phyloP scores from a whole-genome alignment of 1,140 invertebrate genomes.

The Eupeodes corollae region DNA sequence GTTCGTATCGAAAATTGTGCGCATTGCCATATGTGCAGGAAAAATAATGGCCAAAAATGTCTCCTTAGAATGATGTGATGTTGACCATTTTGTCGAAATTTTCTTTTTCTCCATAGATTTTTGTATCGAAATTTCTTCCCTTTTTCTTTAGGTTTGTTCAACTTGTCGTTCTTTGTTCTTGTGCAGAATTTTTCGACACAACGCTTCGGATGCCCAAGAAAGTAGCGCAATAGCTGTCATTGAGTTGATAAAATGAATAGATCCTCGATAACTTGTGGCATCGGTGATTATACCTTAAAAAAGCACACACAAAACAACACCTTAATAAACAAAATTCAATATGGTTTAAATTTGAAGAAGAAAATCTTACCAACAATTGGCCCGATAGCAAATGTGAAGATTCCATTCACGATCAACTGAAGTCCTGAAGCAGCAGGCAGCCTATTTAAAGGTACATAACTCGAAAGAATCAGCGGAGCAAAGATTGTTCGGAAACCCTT shows the following conservation, averaged over 20 bases:
- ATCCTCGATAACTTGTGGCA: conserved; percentile 17
- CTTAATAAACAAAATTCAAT: not conserved
- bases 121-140: no score
- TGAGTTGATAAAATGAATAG: conserved; percentile 24
- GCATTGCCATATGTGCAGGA: no score
- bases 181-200: conserved; percentile 13
- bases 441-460: conserved; percentile 49
- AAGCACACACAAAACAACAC: not conserved
- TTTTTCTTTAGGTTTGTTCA: no score
- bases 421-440: conserved; percentile 51
- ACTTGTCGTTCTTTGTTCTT: not conserved
- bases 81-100: no score
- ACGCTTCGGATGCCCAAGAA: conserved; percentile 21
- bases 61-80: no score
- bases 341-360: not conserved
- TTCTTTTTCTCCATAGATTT: no score
- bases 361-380: conserved; percentile 46
- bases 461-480: conserved; percentile 54
- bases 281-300: conserved; percentile 20
- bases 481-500: conserved; percentile 59
- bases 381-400: conserved; percentile 47
- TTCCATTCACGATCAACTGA: conserved; percentile 50
- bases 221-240: conserved; percentile 19
- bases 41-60: no score
- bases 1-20: no score